These are phyloP conservation scores for Panorpa germanica DNA, from an alignment of 2,888 invertebrate species.

Conservation along the genomic window DNA sequence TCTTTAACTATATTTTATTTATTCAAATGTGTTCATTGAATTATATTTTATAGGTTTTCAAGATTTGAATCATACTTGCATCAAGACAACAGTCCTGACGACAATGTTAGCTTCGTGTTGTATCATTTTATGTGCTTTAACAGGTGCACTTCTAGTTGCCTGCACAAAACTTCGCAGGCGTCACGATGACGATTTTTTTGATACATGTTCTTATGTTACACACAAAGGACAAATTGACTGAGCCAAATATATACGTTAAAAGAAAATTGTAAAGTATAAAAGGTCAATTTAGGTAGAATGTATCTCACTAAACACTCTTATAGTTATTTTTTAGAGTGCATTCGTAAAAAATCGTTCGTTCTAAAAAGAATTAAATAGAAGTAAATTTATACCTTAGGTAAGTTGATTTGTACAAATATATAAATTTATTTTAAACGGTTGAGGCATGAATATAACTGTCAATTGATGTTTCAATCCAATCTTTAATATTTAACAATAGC, in stretches of 20 bases:
- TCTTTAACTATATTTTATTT: background rate
- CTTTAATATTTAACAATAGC: too few species aligned
- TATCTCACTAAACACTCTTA: too few species aligned
- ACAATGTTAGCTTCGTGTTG: slow-evolving; percentile 48
- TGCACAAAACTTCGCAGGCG: slow-evolving; percentile 53
- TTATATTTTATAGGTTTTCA: slow-evolving; percentile 9
- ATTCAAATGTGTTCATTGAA: background rate
- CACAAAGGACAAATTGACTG: slow-evolving; percentile 44
- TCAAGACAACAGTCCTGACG: slow-evolving; percentile 41
- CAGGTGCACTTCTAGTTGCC: slow-evolving; percentile 52
- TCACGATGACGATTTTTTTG: slow-evolving; percentile 26
- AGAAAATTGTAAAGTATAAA: too few species aligned
- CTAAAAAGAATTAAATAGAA: too few species aligned
- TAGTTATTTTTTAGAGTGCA: too few species aligned
- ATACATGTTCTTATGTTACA: slow-evolving; percentile 36
- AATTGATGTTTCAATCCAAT: too few species aligned
- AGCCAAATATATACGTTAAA: slow-evolving; percentile 8
- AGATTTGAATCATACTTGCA: slow-evolving; percentile 39
- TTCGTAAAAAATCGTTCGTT: too few species aligned
- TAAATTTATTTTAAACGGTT: too few species aligned
- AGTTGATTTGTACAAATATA: too few species aligned
- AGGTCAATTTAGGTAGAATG: too few species aligned
- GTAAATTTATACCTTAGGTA: too few species aligned
- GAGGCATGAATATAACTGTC: too few species aligned
- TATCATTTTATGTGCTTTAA: slow-evolving; percentile 48